Conservation (phyloP, 2,113 vertebrate species). For the Lathamus discolor region DNA sequence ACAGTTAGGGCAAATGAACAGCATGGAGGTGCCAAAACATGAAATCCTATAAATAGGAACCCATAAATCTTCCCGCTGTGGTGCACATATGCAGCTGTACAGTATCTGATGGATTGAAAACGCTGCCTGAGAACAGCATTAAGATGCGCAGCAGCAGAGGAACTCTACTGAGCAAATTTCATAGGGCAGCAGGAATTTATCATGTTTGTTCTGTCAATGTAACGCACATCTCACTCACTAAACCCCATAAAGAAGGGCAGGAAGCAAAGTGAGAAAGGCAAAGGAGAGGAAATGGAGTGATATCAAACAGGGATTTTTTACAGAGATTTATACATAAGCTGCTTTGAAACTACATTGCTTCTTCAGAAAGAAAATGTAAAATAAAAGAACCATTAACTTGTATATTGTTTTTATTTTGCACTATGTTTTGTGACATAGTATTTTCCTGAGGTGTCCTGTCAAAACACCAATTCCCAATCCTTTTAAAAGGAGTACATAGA, state of each 20-base stretch:
- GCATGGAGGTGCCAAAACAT: conserved; percentile 55
- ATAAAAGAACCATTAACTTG: conserved; percentile 29
- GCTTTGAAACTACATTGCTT: not conserved
- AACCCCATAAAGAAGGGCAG: conserved; percentile 6
- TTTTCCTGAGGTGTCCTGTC: conserved; percentile 17
- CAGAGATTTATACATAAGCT: conserved; percentile 26
- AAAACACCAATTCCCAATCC: conserved; percentile 1
- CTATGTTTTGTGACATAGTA: not conserved
- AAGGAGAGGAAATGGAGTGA: conserved; percentile 1
- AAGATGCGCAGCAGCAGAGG: conserved; percentile 55
- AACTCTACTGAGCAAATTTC: conserved; percentile 56
- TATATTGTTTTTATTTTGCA: conserved; percentile 1
- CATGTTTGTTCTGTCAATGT: conserved; percentile 63
- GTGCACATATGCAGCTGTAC: conserved; percentile 47
- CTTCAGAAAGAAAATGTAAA: not conserved
- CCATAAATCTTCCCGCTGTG: conserved; percentile 69
- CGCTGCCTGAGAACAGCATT: conserved; percentile 44
- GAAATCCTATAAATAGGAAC: conserved; percentile 71
- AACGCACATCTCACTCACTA: conserved; percentile 36
- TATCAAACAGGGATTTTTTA: not conserved
- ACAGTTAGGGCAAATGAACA: conserved; percentile 70
- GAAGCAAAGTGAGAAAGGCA: not conserved
- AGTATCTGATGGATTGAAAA: conserved; percentile 64
- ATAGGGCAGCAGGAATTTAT: conserved; percentile 58
- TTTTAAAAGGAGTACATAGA: not conserved